Conservation (phyloP, 2,797 vertebrate genomes). For the Lithobates sylvaticus region DNA sequence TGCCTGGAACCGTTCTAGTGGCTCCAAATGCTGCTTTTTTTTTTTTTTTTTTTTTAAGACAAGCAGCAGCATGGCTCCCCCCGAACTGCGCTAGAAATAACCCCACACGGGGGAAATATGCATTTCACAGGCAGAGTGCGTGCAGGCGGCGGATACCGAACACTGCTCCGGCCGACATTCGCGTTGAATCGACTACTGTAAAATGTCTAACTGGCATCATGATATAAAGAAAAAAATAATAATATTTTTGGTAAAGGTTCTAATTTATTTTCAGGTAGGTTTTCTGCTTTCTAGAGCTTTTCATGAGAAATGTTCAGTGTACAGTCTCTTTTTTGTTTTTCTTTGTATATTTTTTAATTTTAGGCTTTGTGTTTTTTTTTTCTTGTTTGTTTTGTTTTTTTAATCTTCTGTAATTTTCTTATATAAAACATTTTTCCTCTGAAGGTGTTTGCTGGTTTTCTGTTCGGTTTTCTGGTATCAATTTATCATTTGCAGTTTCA, state of each 20-base stretch:
- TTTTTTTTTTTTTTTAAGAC: too few relatives aligned
- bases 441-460: neutral
- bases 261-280: slow-evolving; percentile 58
- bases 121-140: too few relatives aligned
- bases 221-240: neutral
- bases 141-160: too few relatives aligned
- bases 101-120: too few relatives aligned
- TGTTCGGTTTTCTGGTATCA: neutral
- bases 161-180: neutral
- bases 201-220: slow-evolving; percentile 28
- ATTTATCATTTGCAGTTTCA: too few relatives aligned
- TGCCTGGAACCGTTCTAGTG: too few relatives aligned
- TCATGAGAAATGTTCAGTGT: slow-evolving; percentile 63
- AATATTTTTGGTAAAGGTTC: slow-evolving; percentile 58
- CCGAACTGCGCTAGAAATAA: too few relatives aligned
- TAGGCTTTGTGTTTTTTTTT: slow-evolving; percentile 24
- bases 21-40: too few relatives aligned
- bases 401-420: slow-evolving; percentile 53
- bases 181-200: slow-evolving; percentile 16
- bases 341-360: slow-evolving; percentile 45
- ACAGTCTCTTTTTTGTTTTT: slow-evolving; percentile 25
- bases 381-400: slow-evolving; percentile 28
- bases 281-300: slow-evolving; percentile 58
- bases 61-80: too few relatives aligned
- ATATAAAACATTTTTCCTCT: slow-evolving; percentile 47